Evolutionary conservation across 2,797 vertebrate genomes (phyloP), one percentile per base, ranked within the genome.

Genomic region (Sciurus vulgaris): DNA sequence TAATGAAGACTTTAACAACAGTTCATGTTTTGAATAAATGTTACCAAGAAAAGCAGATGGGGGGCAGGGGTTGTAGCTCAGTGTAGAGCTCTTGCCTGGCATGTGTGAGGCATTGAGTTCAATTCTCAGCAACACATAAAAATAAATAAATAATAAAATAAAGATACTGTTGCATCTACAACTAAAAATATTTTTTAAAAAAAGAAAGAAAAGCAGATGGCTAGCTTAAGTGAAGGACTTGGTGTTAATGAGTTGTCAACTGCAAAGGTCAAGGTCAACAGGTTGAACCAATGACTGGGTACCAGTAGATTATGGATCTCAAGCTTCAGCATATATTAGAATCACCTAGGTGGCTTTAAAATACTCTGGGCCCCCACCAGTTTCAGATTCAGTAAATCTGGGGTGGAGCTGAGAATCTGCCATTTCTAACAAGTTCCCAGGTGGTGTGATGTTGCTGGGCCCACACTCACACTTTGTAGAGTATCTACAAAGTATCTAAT

Each of bases 31-130:
- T 86, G 54, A 96, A 84, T 70, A 91, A 91, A 83, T 41, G 54
- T 72, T 86, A 78, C 76, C 30, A 69, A 91, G 67, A 73, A 96
- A 93, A 93, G 70, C 76, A 97, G 86, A 86, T 38, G 44, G 44
- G 44, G 44, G 44, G 44, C 44, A 47, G 44, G 44, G 44, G 44
- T 47, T 47, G 44, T 47, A 47, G 44, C 44, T 47, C 44, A 9
- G 44, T 47, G 44, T 47, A 47, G 44, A 47, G 44, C 44, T 47
- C 44, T 47, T 47, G 44, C 44, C 44, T 47, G 44, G 44, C 44
- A 47, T 9, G 38, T 47, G 44, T 47, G 44, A 47, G 44, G 44
- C 44, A 47, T 9, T 47, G 44, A 9, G 44, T 47, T 47, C 9
- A 9, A 47, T 47, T 47, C 44, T 47, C 9, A 7, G 44, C 44